Conservation (phyloP, 1,140 invertebrate genomes). For the Bradynema listronoti region DNA sequence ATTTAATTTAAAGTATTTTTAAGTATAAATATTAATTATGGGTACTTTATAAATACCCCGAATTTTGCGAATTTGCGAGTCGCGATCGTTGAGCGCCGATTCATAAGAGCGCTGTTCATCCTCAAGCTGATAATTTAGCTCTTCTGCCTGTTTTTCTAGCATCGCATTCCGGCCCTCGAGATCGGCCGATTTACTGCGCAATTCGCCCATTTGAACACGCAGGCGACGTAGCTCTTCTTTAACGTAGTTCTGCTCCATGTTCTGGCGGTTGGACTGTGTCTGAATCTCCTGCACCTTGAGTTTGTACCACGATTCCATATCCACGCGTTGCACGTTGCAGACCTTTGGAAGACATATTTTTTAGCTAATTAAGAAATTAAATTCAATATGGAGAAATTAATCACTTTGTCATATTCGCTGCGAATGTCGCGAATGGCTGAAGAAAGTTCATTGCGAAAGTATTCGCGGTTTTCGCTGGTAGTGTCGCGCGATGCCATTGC, state of each 20-base stretch:
- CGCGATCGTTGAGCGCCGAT: slow-evolving; percentile 51
- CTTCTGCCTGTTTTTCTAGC: slow-evolving; percentile 61
- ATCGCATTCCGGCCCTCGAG: slow-evolving; percentile 62
- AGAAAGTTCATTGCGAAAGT: slow-evolving; percentile 61
- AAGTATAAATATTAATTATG: too few relatives aligned
- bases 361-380: too few relatives aligned
- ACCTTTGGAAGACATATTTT: slow-evolving; percentile 59
- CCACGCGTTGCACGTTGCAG: slow-evolving; percentile 59
- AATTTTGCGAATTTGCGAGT: slow-evolving; percentile 57
- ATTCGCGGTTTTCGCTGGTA: slow-evolving; percentile 62
- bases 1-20: too few relatives aligned
- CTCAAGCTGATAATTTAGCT: slow-evolving; percentile 60
- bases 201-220: slow-evolving; percentile 59
- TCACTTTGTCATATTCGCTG: slow-evolving; percentile 60
- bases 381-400: too few relatives aligned
- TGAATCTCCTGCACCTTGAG: slow-evolving; percentile 61
- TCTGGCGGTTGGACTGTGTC: slow-evolving; percentile 60
- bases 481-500: slow-evolving; percentile 62
- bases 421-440: slow-evolving; percentile 62
- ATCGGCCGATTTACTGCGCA: slow-evolving; percentile 60
- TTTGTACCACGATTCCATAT: slow-evolving; percentile 59
- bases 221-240: slow-evolving; percentile 62
- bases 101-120: slow-evolving; percentile 58
- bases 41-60: too few relatives aligned
- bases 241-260: slow-evolving; percentile 61